Base-by-base conservation (phyloP, 2,113 vertebrate genomes). In the Ophiodon elongatus region DNA sequence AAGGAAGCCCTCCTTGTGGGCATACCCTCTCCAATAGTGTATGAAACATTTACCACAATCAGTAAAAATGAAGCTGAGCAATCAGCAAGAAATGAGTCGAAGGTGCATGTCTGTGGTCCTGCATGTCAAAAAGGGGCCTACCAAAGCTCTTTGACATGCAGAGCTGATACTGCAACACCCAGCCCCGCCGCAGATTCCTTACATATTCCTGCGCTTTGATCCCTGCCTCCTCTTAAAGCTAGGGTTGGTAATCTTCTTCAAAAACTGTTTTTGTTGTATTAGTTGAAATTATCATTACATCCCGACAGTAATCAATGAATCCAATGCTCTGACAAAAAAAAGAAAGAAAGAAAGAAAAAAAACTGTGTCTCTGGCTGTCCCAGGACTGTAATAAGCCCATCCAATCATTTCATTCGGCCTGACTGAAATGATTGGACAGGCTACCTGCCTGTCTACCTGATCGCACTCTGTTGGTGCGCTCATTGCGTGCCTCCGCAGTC, bases 1-100 rank as follows among this genome's bases (percentile, higher is more conserved):
- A 69, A 84, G 43, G 84, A 89, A 67, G 89, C 76, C 77, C 47
- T 86, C 86, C 89, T 88, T 60, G 82, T 77, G 89, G 87, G 89
- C 62, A 76, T 75, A 85, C 57, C 59, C 80, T 83, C 88, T 90
- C 80, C 78, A 90, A 89, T 78, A 89, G 78, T 78, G 76, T 85
- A 89, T 95, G 80, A 94, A 94, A 95, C 88, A 94, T 94, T 94
- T 91, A 93, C 71, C 50, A 85, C 78, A 90, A 88, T 82, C 79
- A 84, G 81, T 83, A 73, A 85, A 39, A 91, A 86, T 85, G 77
- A 91, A 82, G 79, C 31, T 43, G 25, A 79, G 85, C 83, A 86
- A 88, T 85, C 79, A 73, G 79, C 13, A 85, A 86, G 83, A 84
- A 85, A 88, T 85, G 64, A 84, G 71, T 77, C 29, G 71, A 81